Evolutionary conservation across 2,113 vertebrate genomes (phyloP).

Genomic region (Manacus vitellinus): DNA sequence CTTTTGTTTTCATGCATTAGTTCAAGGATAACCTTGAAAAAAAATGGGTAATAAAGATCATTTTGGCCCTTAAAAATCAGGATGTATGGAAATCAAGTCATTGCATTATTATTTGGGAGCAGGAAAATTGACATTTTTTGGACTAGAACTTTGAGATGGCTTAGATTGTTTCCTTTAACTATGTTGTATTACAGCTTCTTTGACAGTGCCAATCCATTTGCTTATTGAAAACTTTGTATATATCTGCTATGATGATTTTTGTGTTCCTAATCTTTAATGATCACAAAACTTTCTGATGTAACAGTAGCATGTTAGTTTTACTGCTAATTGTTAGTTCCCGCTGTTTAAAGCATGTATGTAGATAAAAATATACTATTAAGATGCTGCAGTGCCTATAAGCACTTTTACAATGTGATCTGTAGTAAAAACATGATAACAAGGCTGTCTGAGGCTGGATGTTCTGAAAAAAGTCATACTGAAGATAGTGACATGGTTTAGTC

Average conservation of each 20-base stretch:
- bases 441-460: neutral
- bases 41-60: neutral
- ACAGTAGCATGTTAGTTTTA: neutral
- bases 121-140: neutral
- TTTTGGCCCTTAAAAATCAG: neutral
- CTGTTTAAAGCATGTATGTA: neutral
- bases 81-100: neutral
- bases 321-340: neutral
- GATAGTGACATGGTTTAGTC: neutral
- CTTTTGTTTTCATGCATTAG: neutral
- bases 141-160: neutral
- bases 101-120: neutral
- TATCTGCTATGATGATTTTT: neutral
- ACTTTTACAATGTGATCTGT: neutral
- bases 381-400: neutral
- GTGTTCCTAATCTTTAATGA: neutral
- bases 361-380: neutral
- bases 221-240: neutral
- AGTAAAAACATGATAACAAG: neutral
- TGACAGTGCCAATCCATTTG: neutral
- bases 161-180: neutral
- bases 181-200: neutral
- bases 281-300: neutral
- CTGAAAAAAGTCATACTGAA: neutral
- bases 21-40: neutral